Base-by-base conservation (phyloP, 2,797 vertebrate species). In the Prunella strophiata region DNA sequence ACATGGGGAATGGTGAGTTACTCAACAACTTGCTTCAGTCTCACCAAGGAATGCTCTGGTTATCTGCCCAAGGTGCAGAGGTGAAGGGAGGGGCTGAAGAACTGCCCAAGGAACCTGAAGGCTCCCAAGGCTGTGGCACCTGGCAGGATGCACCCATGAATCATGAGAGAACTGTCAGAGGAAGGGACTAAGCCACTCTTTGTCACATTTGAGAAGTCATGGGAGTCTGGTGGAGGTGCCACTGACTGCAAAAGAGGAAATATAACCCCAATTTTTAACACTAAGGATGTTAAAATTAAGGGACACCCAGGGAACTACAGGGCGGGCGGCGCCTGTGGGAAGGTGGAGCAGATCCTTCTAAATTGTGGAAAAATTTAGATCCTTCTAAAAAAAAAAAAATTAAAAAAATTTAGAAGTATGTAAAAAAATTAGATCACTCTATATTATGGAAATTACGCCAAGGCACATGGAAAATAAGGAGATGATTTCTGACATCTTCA, bases 301-400 rank as follows among this genome's bases (percentile, higher is more conserved):
- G 14, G 47, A 72, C 9, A 32, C 1, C 11, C 22, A 11, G 5
- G 11, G 32, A 72, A 9, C 10, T 17, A 10, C 7, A 18, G 36
- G 13, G 17, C 1, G 1, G 50, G 29, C 0, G 0, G 9, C 8
- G 18, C 13, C 63, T 14, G 9, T 20, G 16, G 27, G 45, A 29
- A 25, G 29, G n/a, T 2, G 7, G 23, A 72, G 36, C 43, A 79
- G 67, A 51, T n/a, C 38, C n/a, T 66, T 32, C n/a, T 25, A 34
- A 57, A 34, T 25, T 34, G 34, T 25, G 10, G n/a, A 34, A 57
- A 34, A 16, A 34, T 11, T 34, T 34, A 57, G 15, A 34, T 25
- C 15, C 15, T 57, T 7, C 13, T 57, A 13, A 34, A n/a, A n/a
- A 50, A 7, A n/a, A n/a, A 21, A 14, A 54, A 50, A 15, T 18